These are phyloP conservation scores for Hypercompe scribonia DNA, from an alignment of 2,888 invertebrate genomes.

Conservation along the genomic window DNA sequence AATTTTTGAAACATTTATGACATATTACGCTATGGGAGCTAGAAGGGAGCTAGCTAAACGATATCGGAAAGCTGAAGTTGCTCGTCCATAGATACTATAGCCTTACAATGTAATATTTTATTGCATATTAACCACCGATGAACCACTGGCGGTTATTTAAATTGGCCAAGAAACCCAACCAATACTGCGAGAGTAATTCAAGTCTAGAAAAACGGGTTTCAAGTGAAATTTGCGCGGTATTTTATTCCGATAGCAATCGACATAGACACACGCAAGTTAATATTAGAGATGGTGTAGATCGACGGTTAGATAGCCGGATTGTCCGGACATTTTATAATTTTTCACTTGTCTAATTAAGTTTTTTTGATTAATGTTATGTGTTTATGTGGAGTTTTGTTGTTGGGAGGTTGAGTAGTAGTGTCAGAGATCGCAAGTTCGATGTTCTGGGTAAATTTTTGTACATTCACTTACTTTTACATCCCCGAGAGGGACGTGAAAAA, in stretches of 20 bases:
- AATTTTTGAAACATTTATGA: too few species aligned
- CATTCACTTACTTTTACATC: neutral
- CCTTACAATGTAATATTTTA: conserved; percentile 70
- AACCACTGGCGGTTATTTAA: conserved; percentile 74
- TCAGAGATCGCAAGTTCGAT: neutral
- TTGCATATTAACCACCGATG: conserved; percentile 67
- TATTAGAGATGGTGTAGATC: conserved; percentile 27
- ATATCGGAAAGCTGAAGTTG: neutral
- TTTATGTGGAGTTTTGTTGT: neutral
- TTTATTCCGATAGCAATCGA: conserved; percentile 62
- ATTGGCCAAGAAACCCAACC: conserved; percentile 61
- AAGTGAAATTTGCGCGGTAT: conserved; percentile 68
- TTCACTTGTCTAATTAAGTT: neutral
- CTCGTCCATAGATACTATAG: conserved; percentile 24
- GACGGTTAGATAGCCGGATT: conserved; percentile 8
- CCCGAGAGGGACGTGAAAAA: too few species aligned
- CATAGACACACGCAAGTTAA: conserved; percentile 60
- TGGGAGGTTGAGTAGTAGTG: neutral
- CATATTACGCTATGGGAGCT: neutral
- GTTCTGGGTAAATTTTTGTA: neutral
- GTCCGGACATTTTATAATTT: neutral
- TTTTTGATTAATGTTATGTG: neutral
- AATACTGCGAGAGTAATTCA: conserved; percentile 63
- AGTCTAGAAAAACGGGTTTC: conserved; percentile 68
- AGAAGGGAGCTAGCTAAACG: too few species aligned